Evolutionary conservation across 1,140 invertebrate species (phyloP).

Genomic region (Drosophila funebris): DNA sequence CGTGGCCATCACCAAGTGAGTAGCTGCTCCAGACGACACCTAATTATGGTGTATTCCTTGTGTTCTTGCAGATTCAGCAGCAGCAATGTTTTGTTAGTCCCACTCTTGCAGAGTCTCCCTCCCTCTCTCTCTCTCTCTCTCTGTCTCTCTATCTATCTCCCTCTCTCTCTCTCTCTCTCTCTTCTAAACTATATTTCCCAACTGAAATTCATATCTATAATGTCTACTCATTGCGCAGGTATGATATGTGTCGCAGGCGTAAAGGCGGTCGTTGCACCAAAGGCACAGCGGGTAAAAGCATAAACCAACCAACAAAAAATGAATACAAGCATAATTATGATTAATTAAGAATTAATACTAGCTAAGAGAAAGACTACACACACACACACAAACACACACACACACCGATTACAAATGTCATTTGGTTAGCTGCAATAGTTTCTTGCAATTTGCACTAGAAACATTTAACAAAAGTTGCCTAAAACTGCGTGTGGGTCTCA

Average conservation of each 20-base stretch:
- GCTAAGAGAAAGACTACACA: conserved; percentile 34
- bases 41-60: conserved; percentile 43
- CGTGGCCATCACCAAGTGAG: conserved; percentile 97
- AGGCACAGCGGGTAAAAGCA: conserved; percentile 95
- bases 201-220: conserved; percentile 37
- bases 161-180: not conserved
- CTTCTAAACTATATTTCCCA: not conserved
- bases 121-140: not conserved
- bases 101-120: not conserved
- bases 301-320: conserved; percentile 29
- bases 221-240: conserved; percentile 87
- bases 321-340: conserved; percentile 1
- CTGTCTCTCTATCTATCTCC: not conserved
- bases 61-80: conserved; percentile 57
- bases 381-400: conserved; percentile 32
- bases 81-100: conserved; percentile 33
- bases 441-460: conserved; percentile 38
- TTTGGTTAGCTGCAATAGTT: conserved; percentile 44
- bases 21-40: conserved; percentile 44
- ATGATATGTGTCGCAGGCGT: conserved; percentile 97
- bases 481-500: conserved; percentile 70
- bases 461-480: conserved; percentile 56
- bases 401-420: conserved; percentile 60
- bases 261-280: conserved; percentile 97
- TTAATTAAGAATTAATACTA: not conserved